Evolutionary conservation across 2,113 vertebrate species (phyloP), one percentile per base, ranked within the genome.

Genomic region (Chamaea fasciata): DNA sequence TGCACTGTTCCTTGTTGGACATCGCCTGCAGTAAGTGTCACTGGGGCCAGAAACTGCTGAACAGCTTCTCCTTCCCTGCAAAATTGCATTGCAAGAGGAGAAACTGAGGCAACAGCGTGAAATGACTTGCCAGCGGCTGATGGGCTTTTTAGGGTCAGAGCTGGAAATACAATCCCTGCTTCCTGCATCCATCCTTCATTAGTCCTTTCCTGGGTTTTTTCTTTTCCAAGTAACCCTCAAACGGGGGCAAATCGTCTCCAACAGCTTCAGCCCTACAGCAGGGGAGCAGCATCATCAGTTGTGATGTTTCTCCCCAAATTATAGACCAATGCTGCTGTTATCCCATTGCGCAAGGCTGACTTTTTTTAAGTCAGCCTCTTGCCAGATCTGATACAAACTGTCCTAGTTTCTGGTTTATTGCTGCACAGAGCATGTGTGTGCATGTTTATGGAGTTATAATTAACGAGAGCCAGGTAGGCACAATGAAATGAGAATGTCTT

Each of bases 1-100:
- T 98, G 39, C 98, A 98, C 96, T 99, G 99, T 97, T 98, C 97
- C 15, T 1, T 98, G 6, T 8, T 97, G 3, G 99, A 99, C 94
- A 94, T 99, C 0, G 99, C 99, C 18, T 99, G 99, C 97, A 79
- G 99, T 99, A 94, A 99, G 99, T 98, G 39, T 19, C 23, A 13
- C 1, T 2, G 5, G 27, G 46, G 59, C 53, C 47, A 65, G 62
- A 35, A 9, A 5, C 4, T 4, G 44, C 53, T 75, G 17, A 31
- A 27, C 13, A 30, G 44, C 60, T 74, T 49, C 24, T 78, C 17
- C 46, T 78, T 74, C 22, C 44, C n/a, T 30, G 31, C 26, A 65
- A 49, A 81, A 59, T 55, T 64, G 50, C 31, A 26, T 65, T 74
- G 78, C 65, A 53, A 62, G 56, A 82, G 37, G 46, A 57, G 69